Base-by-base conservation (phyloP, 2,797 vertebrate species). In the Eurystomus glaucurus region DNA sequence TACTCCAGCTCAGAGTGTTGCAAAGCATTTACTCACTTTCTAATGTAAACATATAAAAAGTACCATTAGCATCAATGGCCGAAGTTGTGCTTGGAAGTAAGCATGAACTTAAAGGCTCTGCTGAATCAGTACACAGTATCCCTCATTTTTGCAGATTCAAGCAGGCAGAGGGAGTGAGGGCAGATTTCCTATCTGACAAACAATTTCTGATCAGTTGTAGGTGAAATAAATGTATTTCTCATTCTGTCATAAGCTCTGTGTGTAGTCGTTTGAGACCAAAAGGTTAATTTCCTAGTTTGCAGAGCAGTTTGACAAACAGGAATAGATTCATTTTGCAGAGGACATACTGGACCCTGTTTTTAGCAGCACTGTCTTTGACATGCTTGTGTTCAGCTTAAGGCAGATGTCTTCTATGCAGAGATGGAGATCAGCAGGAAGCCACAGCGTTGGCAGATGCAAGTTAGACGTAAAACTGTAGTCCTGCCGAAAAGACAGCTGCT, bases 401-500 rank as follows among this genome's bases (percentile, higher is more conserved):
- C 87, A 97, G 93, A 78, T 88, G 86, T 61, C 81, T 91, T 64
- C 76, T 72, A 60, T 3, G 18, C 55, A 77, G 87, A 62, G 48
- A 71, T 1, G 31, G 51, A 83, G 75, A 94, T 58, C 89, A 89
- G 89, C 78, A 93, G 92, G 89, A 89, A 95, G 76, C 81, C 91
- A 76, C 60, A 76, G 58, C 93, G 45, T 2, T 91, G 81, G 94
- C 94, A 96, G 84, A 93, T 85, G 60, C 45, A 70, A 97, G 71
- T 55, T 58, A 85, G 66, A 93, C 0, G 0, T 83, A 87, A 85
- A 95, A 85, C 33, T 41, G 33, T 7, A 74, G 76, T 74, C 91
- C 92, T 89, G 64, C 86, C 0, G 31, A 79, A 92, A 79, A 92
- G 86, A 97, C 96, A 97, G 91, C 85, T 97, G 96, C 85, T 95